A percentile compares a stretch with the other conserved stretches of the same genome.
Conservation (phyloP, 1,140 invertebrate genomes). For the Brachionus koreanus region DNA sequence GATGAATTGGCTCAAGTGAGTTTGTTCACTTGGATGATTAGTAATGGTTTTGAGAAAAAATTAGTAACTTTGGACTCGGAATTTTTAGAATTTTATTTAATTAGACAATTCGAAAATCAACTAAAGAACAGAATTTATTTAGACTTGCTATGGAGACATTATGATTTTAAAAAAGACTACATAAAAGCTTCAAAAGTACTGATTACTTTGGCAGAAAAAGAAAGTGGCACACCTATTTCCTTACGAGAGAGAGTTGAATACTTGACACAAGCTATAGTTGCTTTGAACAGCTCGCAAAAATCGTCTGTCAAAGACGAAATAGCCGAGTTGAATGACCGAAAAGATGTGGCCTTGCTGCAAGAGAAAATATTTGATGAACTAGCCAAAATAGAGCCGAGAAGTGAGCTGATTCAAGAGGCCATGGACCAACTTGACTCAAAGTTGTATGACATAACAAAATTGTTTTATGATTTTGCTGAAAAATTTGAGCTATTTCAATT, state of each 20-base stretch:
- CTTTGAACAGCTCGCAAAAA: slow-evolving; percentile 37
- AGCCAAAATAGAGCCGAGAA: slow-evolving; percentile 50
- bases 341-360: slow-evolving; percentile 63
- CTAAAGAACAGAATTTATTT: slow-evolving; percentile 63
- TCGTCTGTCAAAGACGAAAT: slow-evolving; percentile 36
- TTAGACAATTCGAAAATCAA: slow-evolving; percentile 60
- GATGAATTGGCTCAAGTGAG: slow-evolving; percentile 85
- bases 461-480: slow-evolving; percentile 65
- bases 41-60: slow-evolving; percentile 70
- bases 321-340: slow-evolving; percentile 86
- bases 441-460: slow-evolving; percentile 65
- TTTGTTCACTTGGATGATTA: slow-evolving; percentile 88
- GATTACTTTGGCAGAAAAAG: slow-evolving; percentile 76
- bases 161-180: slow-evolving; percentile 85
- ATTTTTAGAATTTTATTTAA: slow-evolving; percentile 76
- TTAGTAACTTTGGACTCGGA: slow-evolving; percentile 69
- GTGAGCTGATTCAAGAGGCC: slow-evolving; percentile 53
- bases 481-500: slow-evolving; percentile 61
- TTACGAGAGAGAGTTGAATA: slow-evolving; percentile 74
- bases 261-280: slow-evolving; percentile 76
- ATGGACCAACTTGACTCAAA: slow-evolving; percentile 61
- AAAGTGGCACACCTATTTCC: slow-evolving; percentile 61
- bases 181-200: slow-evolving; percentile 85
- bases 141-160: slow-evolving; percentile 91
- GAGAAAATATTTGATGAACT: slow-evolving; percentile 46